Conservation (phyloP, 2,888 invertebrate genomes). For the Heliconius hortense region DNA sequence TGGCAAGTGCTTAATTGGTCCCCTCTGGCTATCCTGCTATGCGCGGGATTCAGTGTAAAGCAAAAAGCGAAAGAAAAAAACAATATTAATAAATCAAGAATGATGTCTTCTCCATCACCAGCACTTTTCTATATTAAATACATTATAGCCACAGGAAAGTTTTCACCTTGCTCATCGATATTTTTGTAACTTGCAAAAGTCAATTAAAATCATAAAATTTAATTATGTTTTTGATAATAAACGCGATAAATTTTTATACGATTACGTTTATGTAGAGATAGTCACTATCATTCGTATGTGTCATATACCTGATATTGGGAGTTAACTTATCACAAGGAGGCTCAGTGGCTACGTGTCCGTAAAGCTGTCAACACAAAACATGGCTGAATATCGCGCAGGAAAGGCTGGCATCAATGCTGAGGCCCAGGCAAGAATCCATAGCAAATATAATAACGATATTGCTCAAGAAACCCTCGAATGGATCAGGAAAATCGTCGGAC, state of each 20-base stretch:
- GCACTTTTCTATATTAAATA: not conserved
- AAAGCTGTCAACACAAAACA: conserved; percentile 67
- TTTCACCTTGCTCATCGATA: conserved; percentile 38
- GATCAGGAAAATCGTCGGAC: conserved; percentile 92
- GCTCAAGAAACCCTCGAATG: conserved; percentile 96
- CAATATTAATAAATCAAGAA: too few species aligned
- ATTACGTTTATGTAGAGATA: conserved; percentile 65
- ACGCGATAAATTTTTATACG: conserved; percentile 48
- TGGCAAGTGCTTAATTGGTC: too few species aligned
- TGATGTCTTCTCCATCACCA: not conserved
- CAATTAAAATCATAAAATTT: conserved; percentile 55
- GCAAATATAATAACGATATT: conserved; percentile 97
- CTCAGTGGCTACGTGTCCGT: conserved; percentile 74
- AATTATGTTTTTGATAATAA: conserved; percentile 59
- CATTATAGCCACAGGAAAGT: not conserved
- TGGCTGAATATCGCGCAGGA: conserved; percentile 76
- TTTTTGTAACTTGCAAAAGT: conserved; percentile 37
- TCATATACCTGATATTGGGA: conserved; percentile 64
- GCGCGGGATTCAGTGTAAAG: not conserved
- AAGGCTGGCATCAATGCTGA: conserved; percentile 79
- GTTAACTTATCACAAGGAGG: conserved; percentile 66
- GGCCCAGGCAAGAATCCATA: conserved; percentile 87
- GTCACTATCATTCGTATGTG: conserved; percentile 63
- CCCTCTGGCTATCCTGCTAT: too few species aligned
- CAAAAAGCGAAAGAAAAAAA: too few species aligned